phyloP scores from a whole-genome alignment of 2,113 vertebrate species.

The Chamaetylas fuelleborni region DNA sequence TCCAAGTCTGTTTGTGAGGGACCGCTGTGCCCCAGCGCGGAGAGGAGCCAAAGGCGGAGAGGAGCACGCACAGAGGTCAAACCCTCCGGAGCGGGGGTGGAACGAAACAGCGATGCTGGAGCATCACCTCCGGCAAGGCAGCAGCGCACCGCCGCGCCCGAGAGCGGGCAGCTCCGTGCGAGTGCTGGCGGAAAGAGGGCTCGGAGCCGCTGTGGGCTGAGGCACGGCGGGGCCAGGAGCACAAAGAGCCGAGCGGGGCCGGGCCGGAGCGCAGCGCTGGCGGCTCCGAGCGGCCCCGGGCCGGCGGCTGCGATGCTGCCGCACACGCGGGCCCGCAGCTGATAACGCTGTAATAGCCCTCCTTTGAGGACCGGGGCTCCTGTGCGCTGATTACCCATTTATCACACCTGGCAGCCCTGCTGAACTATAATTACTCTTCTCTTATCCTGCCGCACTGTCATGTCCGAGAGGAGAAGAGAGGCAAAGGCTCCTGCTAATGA shows the following conservation, averaged over 20 bases:
- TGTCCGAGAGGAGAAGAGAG: slow-evolving; percentile 86
- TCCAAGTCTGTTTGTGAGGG: neutral
- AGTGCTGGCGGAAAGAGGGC: neutral
- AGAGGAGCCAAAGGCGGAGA: neutral
- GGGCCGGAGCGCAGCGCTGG: neutral
- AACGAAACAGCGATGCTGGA: neutral
- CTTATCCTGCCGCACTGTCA: slow-evolving; percentile 97
- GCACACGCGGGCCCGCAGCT: slow-evolving; percentile 85
- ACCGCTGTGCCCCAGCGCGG: neutral
- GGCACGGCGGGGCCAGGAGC: slow-evolving; percentile 37
- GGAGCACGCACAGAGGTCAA: neutral
- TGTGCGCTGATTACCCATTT: slow-evolving; percentile 99
- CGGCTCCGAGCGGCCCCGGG: slow-evolving; percentile 60
- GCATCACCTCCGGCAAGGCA: neutral
- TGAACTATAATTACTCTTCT: slow-evolving; percentile 99
- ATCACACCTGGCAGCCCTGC: slow-evolving; percentile 99
- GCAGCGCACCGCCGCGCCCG: neutral
- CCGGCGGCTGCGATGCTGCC: slow-evolving; percentile 73
- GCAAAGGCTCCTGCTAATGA: slow-evolving; percentile 83
- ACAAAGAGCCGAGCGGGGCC: slow-evolving; percentile 59
- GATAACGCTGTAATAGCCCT: slow-evolving; percentile 99
- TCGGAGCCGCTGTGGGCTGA: neutral
- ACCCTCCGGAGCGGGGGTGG: accelerated
- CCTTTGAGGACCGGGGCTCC: slow-evolving; percentile 95
- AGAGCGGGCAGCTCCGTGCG: no score